Evolutionary conservation across 2,888 invertebrate species (phyloP), one percentile per base, ranked within the genome.

Genomic region (Hypercompe scribonia): DNA sequence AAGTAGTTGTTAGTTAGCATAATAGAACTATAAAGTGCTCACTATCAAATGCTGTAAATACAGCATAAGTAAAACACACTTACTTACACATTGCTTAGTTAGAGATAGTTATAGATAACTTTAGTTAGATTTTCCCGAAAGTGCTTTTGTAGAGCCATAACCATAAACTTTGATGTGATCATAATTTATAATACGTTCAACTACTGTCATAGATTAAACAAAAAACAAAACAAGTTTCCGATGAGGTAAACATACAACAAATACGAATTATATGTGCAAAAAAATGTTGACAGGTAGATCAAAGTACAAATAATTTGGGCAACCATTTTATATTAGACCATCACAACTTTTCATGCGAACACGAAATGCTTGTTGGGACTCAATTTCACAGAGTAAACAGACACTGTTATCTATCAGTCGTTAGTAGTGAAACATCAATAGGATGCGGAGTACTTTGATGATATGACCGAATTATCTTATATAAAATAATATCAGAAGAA

Each of bases 391-490:
- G 42, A 24, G 33, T 61, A 69, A 69, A 69, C 33, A 42, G 31
- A 24, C 31, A 42, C 13, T 61, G 33, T 39, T 42, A 24, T 31
- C 33, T 31, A 63, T 24, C 18, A 42, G 42, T 70, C 34, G 64
- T 65, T 68, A 54, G 34, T 31, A 10, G 54, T 68, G 36, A 54
- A 68, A 50, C 68, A 68, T 68, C 68, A 68, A 68, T 68, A 54
- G 34, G 34, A n/a, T 31, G 13, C 24, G 13, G 4, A 64, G n/a
- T 21, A 39, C 39, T 28, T 54, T 68, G 33, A 33, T 65, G 28
- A 58, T 58, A 58, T 28, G 28, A 58, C 28, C 28, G 28, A 3
- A 31, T 58, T 31, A 58, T 28, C 15, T 58, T 58, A 31, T 18
- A 46, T 46, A 15, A 18, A 15, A 28, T 28, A 58, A 4, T 58